A percentile compares a stretch with the other conserved stretches of the same genome.
phyloP scores from a whole-genome alignment of 2,797 vertebrate species.

The Acanthurus tractus region DNA sequence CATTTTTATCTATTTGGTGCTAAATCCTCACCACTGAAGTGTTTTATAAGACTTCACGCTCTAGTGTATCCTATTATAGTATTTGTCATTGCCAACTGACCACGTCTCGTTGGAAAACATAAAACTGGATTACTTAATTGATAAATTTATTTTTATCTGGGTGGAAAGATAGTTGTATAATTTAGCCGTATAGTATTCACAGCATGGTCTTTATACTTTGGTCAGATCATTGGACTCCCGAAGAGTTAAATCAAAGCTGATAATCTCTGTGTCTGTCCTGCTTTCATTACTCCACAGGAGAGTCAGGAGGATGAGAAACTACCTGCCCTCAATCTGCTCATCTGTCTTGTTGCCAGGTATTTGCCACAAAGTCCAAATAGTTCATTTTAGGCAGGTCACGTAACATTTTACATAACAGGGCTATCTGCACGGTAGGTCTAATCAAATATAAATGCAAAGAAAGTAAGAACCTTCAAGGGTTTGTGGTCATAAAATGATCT shows the following conservation, averaged over 20 bases:
- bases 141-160: background rate
- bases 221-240: background rate
- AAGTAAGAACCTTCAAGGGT: background rate
- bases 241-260: background rate
- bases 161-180: background rate
- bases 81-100: background rate
- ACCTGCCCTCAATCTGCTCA: constrained; percentile 95
- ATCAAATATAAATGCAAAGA: background rate
- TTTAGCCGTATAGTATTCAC: background rate
- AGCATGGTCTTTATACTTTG: background rate
- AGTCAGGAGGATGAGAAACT: constrained; percentile 91
- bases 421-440: background rate
- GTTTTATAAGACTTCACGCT: background rate
- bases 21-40: background rate
- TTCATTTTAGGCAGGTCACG: background rate
- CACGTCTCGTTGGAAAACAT: background rate
- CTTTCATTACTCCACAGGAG: constrained; percentile 81
- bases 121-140: background rate
- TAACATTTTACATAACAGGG: background rate
- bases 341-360: constrained; percentile 97
- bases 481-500: background rate
- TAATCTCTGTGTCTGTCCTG: background rate
- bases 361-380: background rate
- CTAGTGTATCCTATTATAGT: background rate
- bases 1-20: background rate